A percentile compares a stretch with the other conserved stretches of the same genome.
Evolutionary conservation across 2,113 vertebrate genomes (phyloP).

Genomic region (Nycticryphes semicollaris): DNA sequence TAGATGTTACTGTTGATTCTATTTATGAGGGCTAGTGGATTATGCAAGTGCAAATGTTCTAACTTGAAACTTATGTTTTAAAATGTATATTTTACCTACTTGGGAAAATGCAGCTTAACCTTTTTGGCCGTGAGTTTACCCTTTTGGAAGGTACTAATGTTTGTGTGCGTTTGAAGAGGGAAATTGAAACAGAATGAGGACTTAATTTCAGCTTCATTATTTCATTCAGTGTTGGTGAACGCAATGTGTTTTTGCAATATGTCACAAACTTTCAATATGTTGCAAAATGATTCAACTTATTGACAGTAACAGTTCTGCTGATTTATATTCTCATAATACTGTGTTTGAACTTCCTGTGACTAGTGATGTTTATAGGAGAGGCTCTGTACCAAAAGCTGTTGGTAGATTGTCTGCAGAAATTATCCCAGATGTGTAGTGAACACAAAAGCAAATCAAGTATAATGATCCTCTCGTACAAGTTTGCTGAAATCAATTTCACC

Average conservation of each 20-base stretch:
- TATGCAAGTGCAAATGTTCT: background rate
- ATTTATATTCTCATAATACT: constrained; percentile 27
- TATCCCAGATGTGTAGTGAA: constrained; percentile 8
- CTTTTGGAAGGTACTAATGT: background rate
- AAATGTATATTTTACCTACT: background rate
- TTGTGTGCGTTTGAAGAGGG: background rate
- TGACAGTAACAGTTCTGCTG: constrained; percentile 23
- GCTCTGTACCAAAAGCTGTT: constrained; percentile 6
- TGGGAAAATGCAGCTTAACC: background rate
- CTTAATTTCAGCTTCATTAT: constrained; percentile 25
- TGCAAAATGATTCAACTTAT: constrained; percentile 30
- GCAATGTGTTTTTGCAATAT: background rate
- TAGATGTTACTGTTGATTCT: background rate
- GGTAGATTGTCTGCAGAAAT: constrained; percentile 43
- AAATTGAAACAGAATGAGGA: background rate
- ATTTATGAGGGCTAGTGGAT: background rate
- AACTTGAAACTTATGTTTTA: background rate
- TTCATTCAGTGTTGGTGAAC: background rate
- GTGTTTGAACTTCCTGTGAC: constrained; percentile 42
- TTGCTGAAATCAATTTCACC: constrained; percentile 37
- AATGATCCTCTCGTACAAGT: constrained; percentile 43
- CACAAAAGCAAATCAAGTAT: constrained; percentile 63
- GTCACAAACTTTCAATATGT: constrained; percentile 27
- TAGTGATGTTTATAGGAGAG: constrained; percentile 14
- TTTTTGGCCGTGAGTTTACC: background rate